Conservation (phyloP, 2,888 invertebrate genomes). For the Eurytoma californica region DNA sequence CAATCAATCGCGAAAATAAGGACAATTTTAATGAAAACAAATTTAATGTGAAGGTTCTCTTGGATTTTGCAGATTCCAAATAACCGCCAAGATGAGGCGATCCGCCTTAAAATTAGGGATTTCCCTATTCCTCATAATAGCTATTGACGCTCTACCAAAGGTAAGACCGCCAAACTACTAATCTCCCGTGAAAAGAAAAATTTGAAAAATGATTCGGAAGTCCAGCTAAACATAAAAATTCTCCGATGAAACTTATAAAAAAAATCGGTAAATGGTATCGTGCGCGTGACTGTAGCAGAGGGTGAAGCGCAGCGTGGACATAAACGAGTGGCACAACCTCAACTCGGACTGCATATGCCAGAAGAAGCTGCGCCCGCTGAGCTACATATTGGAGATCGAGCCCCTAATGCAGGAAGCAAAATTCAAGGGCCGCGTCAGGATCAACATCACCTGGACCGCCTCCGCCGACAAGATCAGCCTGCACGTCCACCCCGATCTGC, state of each 20-base stretch:
- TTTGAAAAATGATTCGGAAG: no score
- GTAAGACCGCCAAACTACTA: slow-evolving; percentile 30
- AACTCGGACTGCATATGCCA: slow-evolving; percentile 65
- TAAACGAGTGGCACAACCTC: slow-evolving; percentile 77
- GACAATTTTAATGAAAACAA: no score
- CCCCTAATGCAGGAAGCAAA: slow-evolving; percentile 81
- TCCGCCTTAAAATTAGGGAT: slow-evolving; percentile 57
- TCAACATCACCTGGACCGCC: slow-evolving; percentile 82
- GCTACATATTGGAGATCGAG: slow-evolving; percentile 82
- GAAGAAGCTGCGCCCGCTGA: slow-evolving; percentile 80
- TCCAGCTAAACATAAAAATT: no score
- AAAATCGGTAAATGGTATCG: no score
- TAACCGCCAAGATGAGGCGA: slow-evolving; percentile 50
- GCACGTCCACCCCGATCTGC: slow-evolving; percentile 81
- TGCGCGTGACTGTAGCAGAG: slow-evolving; percentile 18
- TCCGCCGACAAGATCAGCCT: slow-evolving; percentile 80
- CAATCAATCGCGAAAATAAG: no score
- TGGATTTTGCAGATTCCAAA: slow-evolving; percentile 1
- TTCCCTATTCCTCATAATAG: slow-evolving; percentile 42
- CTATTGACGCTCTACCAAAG: slow-evolving; percentile 46
- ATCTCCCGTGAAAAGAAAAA: neutral
- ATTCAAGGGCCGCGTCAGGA: slow-evolving; percentile 82
- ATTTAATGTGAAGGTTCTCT: no score
- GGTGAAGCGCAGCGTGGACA: slow-evolving; percentile 80
- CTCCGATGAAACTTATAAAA: no score